Evolutionary conservation across 2,888 invertebrate species (phyloP), one percentile per base, ranked within the genome.

Genomic region (Entomobrya proxima): DNA sequence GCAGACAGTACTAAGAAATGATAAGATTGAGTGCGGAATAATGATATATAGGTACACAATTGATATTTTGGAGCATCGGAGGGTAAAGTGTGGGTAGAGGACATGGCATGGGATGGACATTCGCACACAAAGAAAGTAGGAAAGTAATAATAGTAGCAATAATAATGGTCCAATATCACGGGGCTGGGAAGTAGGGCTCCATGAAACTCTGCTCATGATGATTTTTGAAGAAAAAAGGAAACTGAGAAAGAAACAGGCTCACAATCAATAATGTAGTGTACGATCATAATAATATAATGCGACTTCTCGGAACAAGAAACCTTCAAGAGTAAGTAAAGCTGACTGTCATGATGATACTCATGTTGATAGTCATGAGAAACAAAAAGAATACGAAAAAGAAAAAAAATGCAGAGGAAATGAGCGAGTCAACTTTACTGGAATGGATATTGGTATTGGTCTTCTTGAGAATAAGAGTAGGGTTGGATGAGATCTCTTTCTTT

Each of bases 381-480:
- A 75, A 13, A 72, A 47, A 32, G n/a, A n/a, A n/a, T n/a, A n/a
- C n/a, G n/a, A n/a, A n/a, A n/a, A n/a, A n/a, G n/a, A 75, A 75
- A 37, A 55, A 75, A 72, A 52, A 18, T 67, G 37, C 37, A 15
- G 35, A 75, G 75, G 75, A 75, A 75, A 75, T 75, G 75, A 55
- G 55, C 37, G 55, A 75, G 35, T 21, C 32, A 40, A 75, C 35
- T 75, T 75, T 75, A 4, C 21, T 55, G 58, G 35, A 58, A 75
- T 75, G 75, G 75, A 75, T 75, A 75, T 75, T 75, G 75, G 75
- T 75, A 52, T 75, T 75, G 37, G 75, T 75, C 75, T 75, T 18
- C 18, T 32, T 32, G 67, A 67, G 40, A 24, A 67, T 13, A 5
- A 40, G 40, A 24, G n/a, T n/a, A n/a, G 21, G 11, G 24, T 24